These are phyloP conservation scores for Epizoanthus ramosus DNA, from an alignment of 92 coral and sea anemone species.

Conservation along the genomic window DNA sequence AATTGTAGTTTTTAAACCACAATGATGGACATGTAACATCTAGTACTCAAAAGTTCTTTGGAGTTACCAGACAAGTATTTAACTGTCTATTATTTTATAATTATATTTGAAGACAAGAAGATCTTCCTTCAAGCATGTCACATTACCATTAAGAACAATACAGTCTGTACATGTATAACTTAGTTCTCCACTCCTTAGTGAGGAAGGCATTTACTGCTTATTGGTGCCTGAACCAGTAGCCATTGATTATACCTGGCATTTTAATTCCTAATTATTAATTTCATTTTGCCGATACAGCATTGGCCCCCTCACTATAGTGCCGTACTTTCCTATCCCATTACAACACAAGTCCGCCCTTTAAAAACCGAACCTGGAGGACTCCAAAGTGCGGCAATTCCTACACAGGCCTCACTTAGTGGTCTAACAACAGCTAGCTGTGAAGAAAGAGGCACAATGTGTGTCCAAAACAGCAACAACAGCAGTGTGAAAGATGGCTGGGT, in stretches of 20 bases:
- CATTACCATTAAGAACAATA: no score
- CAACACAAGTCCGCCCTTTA: background rate
- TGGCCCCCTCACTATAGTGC: conserved; percentile 79
- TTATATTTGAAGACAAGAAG: no score
- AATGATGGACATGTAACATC: no score
- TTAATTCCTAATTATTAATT: background rate
- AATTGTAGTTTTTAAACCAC: no score
- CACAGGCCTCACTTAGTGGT: background rate
- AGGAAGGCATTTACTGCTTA: background rate
- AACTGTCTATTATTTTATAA: no score
- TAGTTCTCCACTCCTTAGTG: background rate
- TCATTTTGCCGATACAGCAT: conserved; percentile 36
- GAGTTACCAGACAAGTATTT: background rate
- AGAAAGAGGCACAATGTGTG: background rate
- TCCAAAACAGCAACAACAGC: conserved; percentile 1
- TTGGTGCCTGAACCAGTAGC: background rate
- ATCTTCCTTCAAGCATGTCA: no score
- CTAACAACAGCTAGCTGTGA: conserved; percentile 10
- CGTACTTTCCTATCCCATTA: conserved; percentile 57
- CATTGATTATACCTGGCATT: background rate
- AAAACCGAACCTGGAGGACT: background rate
- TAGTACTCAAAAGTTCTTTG: background rate
- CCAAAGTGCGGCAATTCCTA: background rate
- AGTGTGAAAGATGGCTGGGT: conserved; percentile 13
- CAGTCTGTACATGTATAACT: no score